These are phyloP conservation scores for Gobio occitaniae DNA, from an alignment of 2,797 vertebrate genomes.

Conservation along the genomic window DNA sequence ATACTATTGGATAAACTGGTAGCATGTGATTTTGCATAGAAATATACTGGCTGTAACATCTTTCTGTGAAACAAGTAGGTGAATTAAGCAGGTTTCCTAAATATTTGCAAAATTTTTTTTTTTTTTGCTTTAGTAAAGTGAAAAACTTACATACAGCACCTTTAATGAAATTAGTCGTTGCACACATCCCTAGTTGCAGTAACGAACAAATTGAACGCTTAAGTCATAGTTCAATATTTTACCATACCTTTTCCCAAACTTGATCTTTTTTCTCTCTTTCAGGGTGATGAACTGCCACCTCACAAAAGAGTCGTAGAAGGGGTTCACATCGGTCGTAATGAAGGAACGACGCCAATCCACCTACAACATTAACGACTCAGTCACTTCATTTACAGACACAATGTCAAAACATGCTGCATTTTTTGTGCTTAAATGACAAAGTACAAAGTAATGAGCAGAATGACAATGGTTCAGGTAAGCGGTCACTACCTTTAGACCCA, in stretches of 20 bases:
- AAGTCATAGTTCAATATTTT: background rate
- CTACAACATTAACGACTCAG: constrained; percentile 70
- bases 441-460: background rate
- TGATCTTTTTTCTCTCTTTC: constrained; percentile 94
- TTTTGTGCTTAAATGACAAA: background rate
- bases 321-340: constrained; percentile 95
- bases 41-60: no score
- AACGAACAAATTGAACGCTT: background rate
- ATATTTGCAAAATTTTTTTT: no score
- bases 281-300: constrained; percentile 95
- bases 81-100: no score
- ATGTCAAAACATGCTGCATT: background rate
- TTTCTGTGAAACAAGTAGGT: no score
- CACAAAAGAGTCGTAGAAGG: constrained; percentile 97
- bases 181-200: no score
- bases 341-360: constrained; percentile 98
- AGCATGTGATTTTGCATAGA: no score
- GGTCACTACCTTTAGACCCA: constrained; percentile 91
- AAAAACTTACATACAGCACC: no score
- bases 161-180: no score
- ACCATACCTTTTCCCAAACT: constrained; percentile 94
- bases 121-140: no score
- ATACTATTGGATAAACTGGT: no score
- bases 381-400: background rate
- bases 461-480: no score